Conservation (phyloP, 2,113 vertebrate species). For the Microcebus griseorufus region DNA sequence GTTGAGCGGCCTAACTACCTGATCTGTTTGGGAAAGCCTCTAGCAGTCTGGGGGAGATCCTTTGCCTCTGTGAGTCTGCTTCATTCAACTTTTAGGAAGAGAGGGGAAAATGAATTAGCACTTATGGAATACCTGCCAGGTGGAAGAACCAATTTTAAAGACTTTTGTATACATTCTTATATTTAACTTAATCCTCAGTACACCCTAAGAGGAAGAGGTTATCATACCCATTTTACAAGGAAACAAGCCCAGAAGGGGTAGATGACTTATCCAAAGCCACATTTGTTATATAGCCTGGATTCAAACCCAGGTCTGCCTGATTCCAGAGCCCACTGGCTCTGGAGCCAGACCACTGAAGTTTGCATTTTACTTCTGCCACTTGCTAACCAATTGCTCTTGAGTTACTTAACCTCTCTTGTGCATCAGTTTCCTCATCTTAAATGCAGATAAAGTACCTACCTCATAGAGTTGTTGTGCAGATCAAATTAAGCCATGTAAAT, state of each 20-base stretch:
- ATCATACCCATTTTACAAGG: background rate
- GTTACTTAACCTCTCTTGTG: background rate
- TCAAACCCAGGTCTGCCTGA: background rate
- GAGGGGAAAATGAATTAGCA: background rate
- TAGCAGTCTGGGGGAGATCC: background rate
- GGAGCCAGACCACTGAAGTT: background rate
- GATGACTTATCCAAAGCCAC: background rate
- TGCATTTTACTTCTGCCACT: constrained; percentile 10
- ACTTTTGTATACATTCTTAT: background rate
- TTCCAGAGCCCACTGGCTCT: background rate
- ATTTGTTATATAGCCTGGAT: background rate
- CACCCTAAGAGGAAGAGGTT: background rate
- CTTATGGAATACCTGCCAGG: background rate
- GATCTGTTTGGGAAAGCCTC: background rate
- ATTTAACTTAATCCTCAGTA: background rate
- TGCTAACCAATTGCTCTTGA: background rate
- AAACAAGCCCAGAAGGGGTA: background rate
- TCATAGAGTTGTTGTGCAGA: background rate
- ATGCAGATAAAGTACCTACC: background rate
- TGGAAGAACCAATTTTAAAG: background rate
- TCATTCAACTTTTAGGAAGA: background rate
- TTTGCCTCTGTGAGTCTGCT: background rate
- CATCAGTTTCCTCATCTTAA: constrained; percentile 29
- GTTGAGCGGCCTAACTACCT: background rate
- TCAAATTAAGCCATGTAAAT: background rate